A percentile compares a stretch with the other conserved stretches of the same genome.
These are phyloP conservation scores for Mythimna ferrago DNA, from an alignment of 2,888 invertebrate genomes.

Conservation along the genomic window DNA sequence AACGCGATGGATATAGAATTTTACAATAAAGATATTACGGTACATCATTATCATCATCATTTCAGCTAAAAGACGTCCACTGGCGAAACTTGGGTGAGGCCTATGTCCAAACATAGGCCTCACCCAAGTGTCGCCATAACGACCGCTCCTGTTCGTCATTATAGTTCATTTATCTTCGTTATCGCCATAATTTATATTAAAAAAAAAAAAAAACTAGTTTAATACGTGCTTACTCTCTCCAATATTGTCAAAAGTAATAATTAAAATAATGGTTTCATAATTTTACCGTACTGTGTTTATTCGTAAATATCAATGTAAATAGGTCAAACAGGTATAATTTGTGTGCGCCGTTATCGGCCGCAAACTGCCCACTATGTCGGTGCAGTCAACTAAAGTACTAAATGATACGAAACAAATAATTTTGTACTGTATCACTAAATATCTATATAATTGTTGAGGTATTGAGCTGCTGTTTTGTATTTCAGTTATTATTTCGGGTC, in stretches of 20 bases:
- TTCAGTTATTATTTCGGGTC: conserved; percentile 2
- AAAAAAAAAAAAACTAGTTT: not conserved
- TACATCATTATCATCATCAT: no score
- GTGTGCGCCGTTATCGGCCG: conserved; percentile 37
- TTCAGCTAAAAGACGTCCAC: no score
- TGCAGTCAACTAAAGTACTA: conserved; percentile 47
- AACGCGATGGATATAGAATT: conserved; percentile 8
- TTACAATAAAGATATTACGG: not conserved
- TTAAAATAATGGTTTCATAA: conserved; percentile 25
- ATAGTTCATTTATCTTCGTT: no score
- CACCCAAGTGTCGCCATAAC: no score
- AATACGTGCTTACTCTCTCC: not conserved
- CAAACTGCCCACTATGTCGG: conserved; percentile 38
- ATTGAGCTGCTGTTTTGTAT: not conserved
- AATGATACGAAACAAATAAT: conserved; percentile 52
- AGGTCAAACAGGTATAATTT: conserved; percentile 49
- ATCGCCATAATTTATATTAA: not conserved
- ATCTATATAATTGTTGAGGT: conserved; percentile 9
- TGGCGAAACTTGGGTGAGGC: no score
- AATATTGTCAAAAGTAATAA: conserved; percentile 3
- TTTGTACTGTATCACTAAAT: conserved; percentile 1
- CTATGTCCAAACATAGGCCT: no score
- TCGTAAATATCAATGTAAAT: conserved; percentile 46
- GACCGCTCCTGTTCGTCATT: no score
- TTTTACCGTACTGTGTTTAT: conserved; percentile 14